These are phyloP conservation scores for Apis dorsata DNA, from an alignment of 1,140 invertebrate species.

Conservation along the genomic window DNA sequence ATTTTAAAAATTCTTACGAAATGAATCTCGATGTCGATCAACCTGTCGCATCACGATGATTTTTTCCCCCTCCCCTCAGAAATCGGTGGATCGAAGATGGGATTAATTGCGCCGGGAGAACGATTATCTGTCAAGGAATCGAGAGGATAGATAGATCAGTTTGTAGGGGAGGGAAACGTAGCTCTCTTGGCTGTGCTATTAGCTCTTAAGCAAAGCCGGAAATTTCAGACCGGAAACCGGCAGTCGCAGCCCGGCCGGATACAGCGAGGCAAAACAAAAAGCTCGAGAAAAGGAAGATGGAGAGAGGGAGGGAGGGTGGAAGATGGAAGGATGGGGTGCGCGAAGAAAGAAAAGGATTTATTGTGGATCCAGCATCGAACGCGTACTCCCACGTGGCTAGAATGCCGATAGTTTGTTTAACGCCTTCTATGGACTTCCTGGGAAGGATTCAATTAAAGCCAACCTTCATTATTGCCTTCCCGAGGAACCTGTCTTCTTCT, in stretches of 20 bases:
- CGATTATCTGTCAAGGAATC: slow-evolving; percentile 46
- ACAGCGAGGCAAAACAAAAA: slow-evolving; percentile 29
- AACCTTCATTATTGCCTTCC: slow-evolving; percentile 60
- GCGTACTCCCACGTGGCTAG: slow-evolving; percentile 48
- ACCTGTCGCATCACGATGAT: background rate
- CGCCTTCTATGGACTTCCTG: slow-evolving; percentile 39
- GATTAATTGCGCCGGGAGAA: slow-evolving; percentile 42
- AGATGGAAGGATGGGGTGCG: slow-evolving; percentile 6
- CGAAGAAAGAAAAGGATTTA: slow-evolving; percentile 65
- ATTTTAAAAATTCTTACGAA: background rate
- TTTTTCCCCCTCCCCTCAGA: background rate
- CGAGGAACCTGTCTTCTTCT: background rate
- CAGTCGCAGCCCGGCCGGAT: slow-evolving; percentile 30
- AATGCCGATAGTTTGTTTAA: slow-evolving; percentile 61
- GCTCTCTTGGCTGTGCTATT: slow-evolving; percentile 64
- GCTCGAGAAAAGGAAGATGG: too few relatives aligned
- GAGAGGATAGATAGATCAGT: slow-evolving; percentile 40
- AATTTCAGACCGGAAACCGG: slow-evolving; percentile 69
- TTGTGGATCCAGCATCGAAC: slow-evolving; percentile 62
- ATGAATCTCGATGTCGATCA: background rate
- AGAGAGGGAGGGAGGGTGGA: background rate
- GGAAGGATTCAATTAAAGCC: slow-evolving; percentile 70
- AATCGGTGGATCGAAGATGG: slow-evolving; percentile 30
- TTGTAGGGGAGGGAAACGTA: slow-evolving; percentile 37
- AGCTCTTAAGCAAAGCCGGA: slow-evolving; percentile 73